These are phyloP conservation scores for Enteromius fasciolatus DNA, from an alignment of 2,797 vertebrate species.

Conservation along the genomic window DNA sequence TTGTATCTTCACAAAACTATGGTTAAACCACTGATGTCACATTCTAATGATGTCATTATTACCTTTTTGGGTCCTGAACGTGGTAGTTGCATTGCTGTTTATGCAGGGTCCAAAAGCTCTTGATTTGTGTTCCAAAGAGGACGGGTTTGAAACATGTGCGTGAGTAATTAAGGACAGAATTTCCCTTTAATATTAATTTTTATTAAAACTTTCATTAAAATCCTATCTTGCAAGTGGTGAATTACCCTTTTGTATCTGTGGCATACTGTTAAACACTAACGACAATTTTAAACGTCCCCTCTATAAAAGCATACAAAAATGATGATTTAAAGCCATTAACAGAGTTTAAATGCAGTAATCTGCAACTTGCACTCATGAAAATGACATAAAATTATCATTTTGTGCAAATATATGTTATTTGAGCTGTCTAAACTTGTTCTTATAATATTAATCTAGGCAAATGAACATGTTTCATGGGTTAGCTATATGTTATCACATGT, in stretches of 20 bases:
- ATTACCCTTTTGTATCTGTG: background rate
- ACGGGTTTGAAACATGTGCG: background rate
- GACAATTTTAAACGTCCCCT: background rate
- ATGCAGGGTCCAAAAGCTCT: too few species aligned
- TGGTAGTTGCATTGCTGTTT: too few species aligned
- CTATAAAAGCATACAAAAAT: background rate
- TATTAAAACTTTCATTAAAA: background rate
- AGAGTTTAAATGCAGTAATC: background rate
- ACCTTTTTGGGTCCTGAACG: too few species aligned
- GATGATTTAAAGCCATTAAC: background rate
- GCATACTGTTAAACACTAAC: background rate
- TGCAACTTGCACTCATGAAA: background rate
- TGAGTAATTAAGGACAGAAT: background rate
- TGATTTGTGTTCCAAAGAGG: too few species aligned
- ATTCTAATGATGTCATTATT: background rate
- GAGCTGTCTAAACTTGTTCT: background rate
- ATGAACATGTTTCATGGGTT: background rate
- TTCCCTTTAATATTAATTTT: background rate
- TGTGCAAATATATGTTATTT: background rate
- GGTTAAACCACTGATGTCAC: background rate
- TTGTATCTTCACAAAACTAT: background rate
- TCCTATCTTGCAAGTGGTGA: background rate
- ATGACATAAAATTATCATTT: background rate
- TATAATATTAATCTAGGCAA: background rate
- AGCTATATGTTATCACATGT: background rate